phyloP scores from a whole-genome alignment of 2,888 invertebrate genomes.

The Thymelicus lineola region DNA sequence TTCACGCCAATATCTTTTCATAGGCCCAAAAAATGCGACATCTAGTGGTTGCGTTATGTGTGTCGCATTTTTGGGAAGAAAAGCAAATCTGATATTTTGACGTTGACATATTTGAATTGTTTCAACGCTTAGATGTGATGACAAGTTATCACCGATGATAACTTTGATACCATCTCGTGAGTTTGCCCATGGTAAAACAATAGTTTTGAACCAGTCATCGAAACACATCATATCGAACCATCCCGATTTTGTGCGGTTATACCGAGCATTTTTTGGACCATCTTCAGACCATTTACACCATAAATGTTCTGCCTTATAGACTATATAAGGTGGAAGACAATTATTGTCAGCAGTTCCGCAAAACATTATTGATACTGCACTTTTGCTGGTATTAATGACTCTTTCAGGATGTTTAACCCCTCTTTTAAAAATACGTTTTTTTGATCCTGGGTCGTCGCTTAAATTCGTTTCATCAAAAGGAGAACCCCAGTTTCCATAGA shows the following conservation, averaged over 20 bases:
- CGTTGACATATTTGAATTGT: conserved; percentile 44
- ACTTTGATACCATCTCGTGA: conserved; percentile 35
- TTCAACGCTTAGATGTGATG: conserved; percentile 38
- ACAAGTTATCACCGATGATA: conserved; percentile 43
- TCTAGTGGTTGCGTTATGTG: conserved; percentile 46
- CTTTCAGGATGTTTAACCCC: conserved; percentile 56
- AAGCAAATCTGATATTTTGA: conserved; percentile 49
- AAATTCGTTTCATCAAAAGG: conserved; percentile 26
- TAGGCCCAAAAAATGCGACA: no score
- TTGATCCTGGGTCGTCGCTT: conserved; percentile 36
- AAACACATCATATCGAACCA: neutral
- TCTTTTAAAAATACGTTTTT: conserved; percentile 46
- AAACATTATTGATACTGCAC: conserved; percentile 34
- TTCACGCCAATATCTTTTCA: no score
- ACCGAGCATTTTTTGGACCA: conserved; percentile 47
- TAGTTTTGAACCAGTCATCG: conserved; percentile 42
- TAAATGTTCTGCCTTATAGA: conserved; percentile 29
- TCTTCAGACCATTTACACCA: conserved; percentile 21
- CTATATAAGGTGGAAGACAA: conserved; percentile 8
- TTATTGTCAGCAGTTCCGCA: conserved; percentile 8
- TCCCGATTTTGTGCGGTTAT: conserved; percentile 53
- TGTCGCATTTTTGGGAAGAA: conserved; percentile 48
- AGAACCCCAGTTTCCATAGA: no score
- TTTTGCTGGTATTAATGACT: conserved; percentile 36
- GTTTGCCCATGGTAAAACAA: conserved; percentile 34